Conservation (phyloP, 1,140 invertebrate genomes). For the Drosophila chauvacae region DNA sequence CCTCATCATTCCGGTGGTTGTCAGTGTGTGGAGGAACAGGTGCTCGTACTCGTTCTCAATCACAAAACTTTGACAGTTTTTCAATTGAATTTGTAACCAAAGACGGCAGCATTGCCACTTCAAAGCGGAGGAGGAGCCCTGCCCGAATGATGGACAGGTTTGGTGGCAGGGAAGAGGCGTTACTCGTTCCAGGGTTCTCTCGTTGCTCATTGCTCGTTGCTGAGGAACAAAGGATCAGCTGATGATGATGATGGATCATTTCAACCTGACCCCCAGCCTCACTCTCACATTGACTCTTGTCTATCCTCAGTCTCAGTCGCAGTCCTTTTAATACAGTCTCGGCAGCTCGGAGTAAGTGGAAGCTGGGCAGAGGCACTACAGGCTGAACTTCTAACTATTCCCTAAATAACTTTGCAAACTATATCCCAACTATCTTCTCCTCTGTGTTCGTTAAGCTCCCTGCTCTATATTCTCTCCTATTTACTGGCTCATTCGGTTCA, state of each 20-base stretch:
- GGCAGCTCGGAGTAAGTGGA: not conserved
- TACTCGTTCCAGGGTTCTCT: too few species aligned
- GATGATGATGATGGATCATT: slow-evolving; percentile 33
- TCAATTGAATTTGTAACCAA: slow-evolving; percentile 78
- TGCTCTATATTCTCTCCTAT: not conserved
- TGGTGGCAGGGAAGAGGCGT: not conserved
- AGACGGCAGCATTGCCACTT: slow-evolving; percentile 70
- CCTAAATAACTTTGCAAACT: not conserved
- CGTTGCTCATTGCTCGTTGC: not conserved
- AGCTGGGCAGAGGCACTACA: not conserved
- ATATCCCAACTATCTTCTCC: too few species aligned
- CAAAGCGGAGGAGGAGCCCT: slow-evolving; percentile 53
- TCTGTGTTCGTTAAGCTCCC: not conserved
- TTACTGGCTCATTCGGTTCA: slow-evolving; percentile 26
- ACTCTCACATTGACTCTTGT: not conserved
- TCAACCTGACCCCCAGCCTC: not conserved
- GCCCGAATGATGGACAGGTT: not conserved
- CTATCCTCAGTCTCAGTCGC: too few species aligned
- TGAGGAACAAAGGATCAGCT: not conserved
- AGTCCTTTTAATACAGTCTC: too few species aligned
- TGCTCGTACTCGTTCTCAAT: slow-evolving; percentile 28
- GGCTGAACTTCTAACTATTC: too few species aligned
- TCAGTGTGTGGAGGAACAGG: slow-evolving; percentile 28
- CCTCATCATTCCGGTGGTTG: slow-evolving; percentile 18
- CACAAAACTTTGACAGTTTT: slow-evolving; percentile 66